Evolutionary conservation across 1,140 invertebrate species (phyloP).

Genomic region (Potamilus streckersoni): DNA sequence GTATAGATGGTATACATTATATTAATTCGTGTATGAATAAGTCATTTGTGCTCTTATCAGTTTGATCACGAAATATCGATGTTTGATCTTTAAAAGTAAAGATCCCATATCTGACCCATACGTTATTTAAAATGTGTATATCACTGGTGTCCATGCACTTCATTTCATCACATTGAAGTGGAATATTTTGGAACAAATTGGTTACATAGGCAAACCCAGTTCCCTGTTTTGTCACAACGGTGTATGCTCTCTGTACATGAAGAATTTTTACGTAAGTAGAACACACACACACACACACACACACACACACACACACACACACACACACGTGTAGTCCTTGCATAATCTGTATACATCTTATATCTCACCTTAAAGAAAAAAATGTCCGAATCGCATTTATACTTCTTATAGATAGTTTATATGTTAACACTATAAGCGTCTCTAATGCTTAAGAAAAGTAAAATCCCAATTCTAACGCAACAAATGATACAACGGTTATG

Average conservation of each 20-base stretch:
- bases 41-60: too few relatives aligned
- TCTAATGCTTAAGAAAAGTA: background rate
- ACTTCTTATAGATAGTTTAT: background rate
- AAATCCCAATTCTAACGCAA: background rate
- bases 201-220: background rate
- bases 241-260: background rate
- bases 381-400: background rate
- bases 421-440: background rate
- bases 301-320: constrained; percentile 9
- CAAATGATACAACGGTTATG: background rate
- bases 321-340: background rate
- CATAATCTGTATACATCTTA: background rate
- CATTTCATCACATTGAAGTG: background rate
- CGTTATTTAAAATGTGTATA: background rate
- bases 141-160: background rate
- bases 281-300: constrained; percentile 28
- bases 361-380: too few relatives aligned
- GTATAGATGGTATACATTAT: too few relatives aligned
- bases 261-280: constrained; percentile 11
- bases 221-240: background rate
- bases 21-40: too few relatives aligned
- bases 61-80: too few relatives aligned
- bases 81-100: too few relatives aligned
- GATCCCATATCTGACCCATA: background rate
- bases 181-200: background rate